Evolutionary conservation across 2,888 invertebrate genomes (phyloP).

Genomic region (Ophraella communa): DNA sequence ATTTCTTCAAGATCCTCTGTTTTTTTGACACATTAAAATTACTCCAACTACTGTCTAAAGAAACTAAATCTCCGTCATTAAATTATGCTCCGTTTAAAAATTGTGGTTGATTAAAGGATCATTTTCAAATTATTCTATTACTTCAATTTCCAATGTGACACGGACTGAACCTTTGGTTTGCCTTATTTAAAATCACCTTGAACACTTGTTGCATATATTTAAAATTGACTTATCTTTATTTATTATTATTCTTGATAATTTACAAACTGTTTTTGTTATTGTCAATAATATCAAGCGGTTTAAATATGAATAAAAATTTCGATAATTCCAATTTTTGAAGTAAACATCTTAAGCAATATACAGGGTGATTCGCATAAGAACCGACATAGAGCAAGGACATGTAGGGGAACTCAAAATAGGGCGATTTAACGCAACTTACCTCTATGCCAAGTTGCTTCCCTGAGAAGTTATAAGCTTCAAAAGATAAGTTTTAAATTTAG

Average conservation of each 20-base stretch:
- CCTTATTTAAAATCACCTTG: background rate
- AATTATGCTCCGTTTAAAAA: background rate
- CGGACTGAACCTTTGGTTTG: background rate
- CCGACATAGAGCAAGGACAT: too few species aligned
- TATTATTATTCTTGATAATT: too few species aligned
- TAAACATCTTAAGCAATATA: too few species aligned
- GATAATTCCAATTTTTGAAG: too few species aligned
- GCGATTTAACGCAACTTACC: too few species aligned
- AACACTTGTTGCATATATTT: background rate
- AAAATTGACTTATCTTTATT: background rate
- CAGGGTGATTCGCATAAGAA: too few species aligned
- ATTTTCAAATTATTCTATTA: background rate
- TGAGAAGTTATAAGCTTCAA: too few species aligned
- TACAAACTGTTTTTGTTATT: background rate
- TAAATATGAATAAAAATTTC: background rate
- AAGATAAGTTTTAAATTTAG: too few species aligned
- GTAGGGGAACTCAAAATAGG: too few species aligned
- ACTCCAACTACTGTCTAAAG: background rate
- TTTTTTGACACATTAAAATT: background rate
- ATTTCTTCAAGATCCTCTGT: too few species aligned
- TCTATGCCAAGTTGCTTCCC: too few species aligned
- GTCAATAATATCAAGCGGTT: background rate
- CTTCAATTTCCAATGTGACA: background rate
- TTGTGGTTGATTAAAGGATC: background rate
- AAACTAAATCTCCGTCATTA: background rate